Base-by-base conservation (phyloP, 2,797 vertebrate species). In the Eospalax fontanierii region DNA sequence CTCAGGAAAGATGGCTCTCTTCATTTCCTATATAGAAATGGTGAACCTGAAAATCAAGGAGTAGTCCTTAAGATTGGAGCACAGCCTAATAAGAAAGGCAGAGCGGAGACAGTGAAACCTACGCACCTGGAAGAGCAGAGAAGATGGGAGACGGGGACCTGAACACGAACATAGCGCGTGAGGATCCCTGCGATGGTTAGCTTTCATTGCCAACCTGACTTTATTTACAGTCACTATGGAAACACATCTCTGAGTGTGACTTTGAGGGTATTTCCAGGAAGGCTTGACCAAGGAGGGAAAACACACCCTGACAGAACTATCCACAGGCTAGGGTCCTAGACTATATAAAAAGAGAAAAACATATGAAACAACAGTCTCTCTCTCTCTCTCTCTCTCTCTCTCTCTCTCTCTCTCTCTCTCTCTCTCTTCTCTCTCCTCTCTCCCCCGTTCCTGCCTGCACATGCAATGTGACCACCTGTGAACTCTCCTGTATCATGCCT, bases 181-280 rank as follows among this genome's bases (percentile, higher is more conserved):
- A 68, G 15, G 28, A 19, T 57, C 70, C 11, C n/a, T 66, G 40
- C 14, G 1, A 43, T n/a, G 38, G 35, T 33, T 6, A 24, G 30
- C 61, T 65, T 87, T 24, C 35, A 43, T 74, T 33, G 50, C 40
- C 35, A 59, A 40, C 24, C 12, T 71, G 50, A 86, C 68, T 73
- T 71, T 57, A 86, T 86, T 86, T 86, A 73, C 50, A 86, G 73
- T 86, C 68, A 86, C 68, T 68, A 86, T 73, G 68, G 84, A 87
- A 87, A 87, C 70, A 43, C 28, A 74, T 46, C 50, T 33, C 70
- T 40, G 54, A 43, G 5, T 16, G 35, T 87, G 70, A 24, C 35
- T 87, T 21, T 87, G 70, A 33, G 10, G 28, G 10, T 30, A 30
- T 87, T 38, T 74, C 70, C 54, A 73, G 50, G 61, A 22, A 43